Evolutionary conservation across 2,113 vertebrate genomes (phyloP).

Genomic region (Nesospiza acunhae): DNA sequence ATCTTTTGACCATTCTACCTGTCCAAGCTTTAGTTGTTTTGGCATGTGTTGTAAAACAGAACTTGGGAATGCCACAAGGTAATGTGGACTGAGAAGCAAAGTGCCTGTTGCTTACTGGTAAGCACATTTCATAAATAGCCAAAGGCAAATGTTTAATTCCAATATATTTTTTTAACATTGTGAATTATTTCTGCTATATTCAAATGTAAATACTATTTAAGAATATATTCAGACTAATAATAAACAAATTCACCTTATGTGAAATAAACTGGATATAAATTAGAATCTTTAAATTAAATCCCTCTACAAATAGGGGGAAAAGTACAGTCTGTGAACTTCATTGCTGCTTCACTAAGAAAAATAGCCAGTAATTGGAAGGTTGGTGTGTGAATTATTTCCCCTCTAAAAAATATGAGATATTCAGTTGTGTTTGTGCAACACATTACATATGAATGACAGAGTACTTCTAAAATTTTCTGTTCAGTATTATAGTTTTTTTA

Average conservation of each 20-base stretch:
- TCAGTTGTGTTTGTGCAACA: not conserved
- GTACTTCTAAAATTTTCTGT: not conserved
- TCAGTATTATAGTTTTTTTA: not conserved
- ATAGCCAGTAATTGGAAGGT: not conserved
- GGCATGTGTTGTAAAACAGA: not conserved
- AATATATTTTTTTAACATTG: not conserved
- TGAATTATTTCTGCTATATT: not conserved
- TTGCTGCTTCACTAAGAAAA: not conserved
- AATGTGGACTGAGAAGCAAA: not conserved
- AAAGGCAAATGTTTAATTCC: not conserved
- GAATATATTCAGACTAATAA: not conserved
- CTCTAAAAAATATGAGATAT: not conserved
- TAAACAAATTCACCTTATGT: not conserved
- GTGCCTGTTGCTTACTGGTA: not conserved
- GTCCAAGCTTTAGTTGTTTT: not conserved
- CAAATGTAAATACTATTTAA: not conserved
- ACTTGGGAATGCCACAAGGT: not conserved
- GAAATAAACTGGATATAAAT: not conserved
- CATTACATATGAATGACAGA: not conserved
- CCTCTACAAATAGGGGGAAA: not conserved
- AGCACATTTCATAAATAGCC: not conserved
- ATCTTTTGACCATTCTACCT: not conserved
- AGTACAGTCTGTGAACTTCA: not conserved
- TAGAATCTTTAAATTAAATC: not conserved
- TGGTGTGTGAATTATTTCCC: not conserved